These are phyloP conservation scores for Drosophila neocordata DNA, from an alignment of 1,140 invertebrate species.

Conservation along the genomic window DNA sequence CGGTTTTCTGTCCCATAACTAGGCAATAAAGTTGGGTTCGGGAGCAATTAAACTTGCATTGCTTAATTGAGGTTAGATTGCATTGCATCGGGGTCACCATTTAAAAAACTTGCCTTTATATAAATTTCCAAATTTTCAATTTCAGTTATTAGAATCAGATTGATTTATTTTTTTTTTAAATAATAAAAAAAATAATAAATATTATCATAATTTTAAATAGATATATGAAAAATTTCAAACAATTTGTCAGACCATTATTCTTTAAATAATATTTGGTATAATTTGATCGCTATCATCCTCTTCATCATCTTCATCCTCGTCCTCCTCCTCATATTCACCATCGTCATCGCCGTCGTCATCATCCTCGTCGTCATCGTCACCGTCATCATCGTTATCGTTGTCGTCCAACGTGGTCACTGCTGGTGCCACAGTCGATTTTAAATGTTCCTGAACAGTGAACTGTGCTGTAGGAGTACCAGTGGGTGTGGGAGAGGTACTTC, in stretches of 20 bases:
- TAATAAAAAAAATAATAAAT: background rate
- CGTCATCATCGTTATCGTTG: slow-evolving; percentile 18
- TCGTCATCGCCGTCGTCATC: slow-evolving; percentile 57
- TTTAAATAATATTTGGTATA: slow-evolving; percentile 75
- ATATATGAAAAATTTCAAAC: slow-evolving; percentile 1
- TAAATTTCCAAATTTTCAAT: background rate
- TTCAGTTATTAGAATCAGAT: background rate
- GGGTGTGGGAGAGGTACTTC: slow-evolving; percentile 10
- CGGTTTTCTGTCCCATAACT: too few species aligned
- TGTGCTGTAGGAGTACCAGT: background rate
- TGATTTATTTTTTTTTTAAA: too few species aligned
- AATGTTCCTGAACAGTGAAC: slow-evolving; percentile 39
- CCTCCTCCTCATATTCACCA: slow-evolving; percentile 59
- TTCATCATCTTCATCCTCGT: slow-evolving; percentile 66
- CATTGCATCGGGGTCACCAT: background rate
- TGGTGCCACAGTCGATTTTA: slow-evolving; percentile 28
- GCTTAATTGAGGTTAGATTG: too few species aligned
- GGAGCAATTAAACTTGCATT: too few species aligned
- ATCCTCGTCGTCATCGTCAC: slow-evolving; percentile 17
- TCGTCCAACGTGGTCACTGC: slow-evolving; percentile 12
- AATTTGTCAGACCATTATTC: slow-evolving; percentile 31
- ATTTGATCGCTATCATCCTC: slow-evolving; percentile 73
- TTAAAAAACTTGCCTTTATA: background rate
- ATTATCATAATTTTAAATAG: background rate
- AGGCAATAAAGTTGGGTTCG: too few species aligned